These are phyloP conservation scores for Chelonoidis abingdonii DNA, from an alignment of 2,113 vertebrate species.

Conservation along the genomic window DNA sequence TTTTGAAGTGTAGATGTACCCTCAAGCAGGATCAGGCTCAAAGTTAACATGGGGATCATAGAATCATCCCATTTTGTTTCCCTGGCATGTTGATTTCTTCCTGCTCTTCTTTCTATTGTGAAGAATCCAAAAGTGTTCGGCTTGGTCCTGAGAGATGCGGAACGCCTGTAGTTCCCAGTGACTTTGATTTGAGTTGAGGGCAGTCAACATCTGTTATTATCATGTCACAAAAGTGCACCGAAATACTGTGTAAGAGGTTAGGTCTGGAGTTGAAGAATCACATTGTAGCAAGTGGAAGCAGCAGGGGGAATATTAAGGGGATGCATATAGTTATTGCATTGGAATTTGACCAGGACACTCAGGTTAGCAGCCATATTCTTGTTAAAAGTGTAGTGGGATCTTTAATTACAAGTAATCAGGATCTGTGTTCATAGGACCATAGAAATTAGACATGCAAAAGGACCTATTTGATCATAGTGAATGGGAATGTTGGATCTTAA, in stretches of 20 bases:
- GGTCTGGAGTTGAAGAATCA: neutral
- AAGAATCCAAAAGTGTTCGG: neutral
- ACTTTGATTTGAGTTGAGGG: neutral
- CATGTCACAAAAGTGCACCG: neutral
- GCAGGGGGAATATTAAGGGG: neutral
- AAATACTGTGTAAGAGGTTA: neutral
- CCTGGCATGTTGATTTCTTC: slow-evolving; percentile 38
- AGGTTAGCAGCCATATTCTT: neutral
- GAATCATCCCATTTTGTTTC: neutral
- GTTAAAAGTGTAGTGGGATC: neutral
- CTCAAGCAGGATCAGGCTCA: no score
- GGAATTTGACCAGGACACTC: neutral
- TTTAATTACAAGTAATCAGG: neutral
- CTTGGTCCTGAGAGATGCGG: neutral
- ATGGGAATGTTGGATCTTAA: neutral
- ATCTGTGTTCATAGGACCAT: neutral
- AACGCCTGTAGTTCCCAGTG: neutral
- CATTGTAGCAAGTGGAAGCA: neutral
- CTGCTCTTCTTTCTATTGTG: neutral
- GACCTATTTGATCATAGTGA: accelerated
- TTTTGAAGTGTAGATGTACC: neutral
- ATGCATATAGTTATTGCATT: neutral
- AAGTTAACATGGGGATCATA: neutral
- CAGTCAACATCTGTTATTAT: neutral
- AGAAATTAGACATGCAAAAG: neutral